Evolutionary conservation across 2,888 invertebrate species (phyloP), one percentile per base, ranked within the genome.

Genomic region (Eugnorisma glareosa): DNA sequence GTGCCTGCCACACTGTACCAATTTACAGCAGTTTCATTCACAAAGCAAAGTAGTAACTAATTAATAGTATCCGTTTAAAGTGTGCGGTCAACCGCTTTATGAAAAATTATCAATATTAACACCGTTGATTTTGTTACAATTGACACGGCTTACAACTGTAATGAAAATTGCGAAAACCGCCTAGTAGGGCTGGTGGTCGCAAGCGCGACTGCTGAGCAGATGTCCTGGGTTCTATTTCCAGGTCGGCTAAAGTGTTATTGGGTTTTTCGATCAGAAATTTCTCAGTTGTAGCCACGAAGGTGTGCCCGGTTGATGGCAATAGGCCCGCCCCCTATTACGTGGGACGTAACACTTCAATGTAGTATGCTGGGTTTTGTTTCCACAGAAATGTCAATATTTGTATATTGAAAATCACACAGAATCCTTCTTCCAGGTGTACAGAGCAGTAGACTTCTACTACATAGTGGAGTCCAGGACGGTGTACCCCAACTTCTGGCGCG

Each of bases 401-500:
- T 31, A 24, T 2, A 48, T 1, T 40, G 3, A 21, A 54, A 45
- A 54, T 3, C 37, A 75, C 13, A 37, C 0, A 35, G 18, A 57
- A 1, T 31, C 35, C 69, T 69, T 45, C 7, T 83, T 91, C n/a
- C 94, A 98, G 98, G 98, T 99, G 83, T 99, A 99, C 95, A 97
- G 99, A 86, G 98, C 99, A 77, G 98, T 99, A 91, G 98, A 98
- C 95, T 99, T 99, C 95, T 99, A 99, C 96, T 99, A 99, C 96
- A 99, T 99, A 97, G 99, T 99, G 90, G 99, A 99, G 95, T 99
- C 99, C 71, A 97, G 99, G 89, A 99, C 99, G 10, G 98, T 99
- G 79, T 99, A 99, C 96, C 99, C 99, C 40, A 99, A 99, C 97
- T 97, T 99, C 93, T 99, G 99, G 98, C 97, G 99, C 28, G 99